phyloP scores from a whole-genome alignment of 2,888 invertebrate genomes.

The Malacosoma neustria region DNA sequence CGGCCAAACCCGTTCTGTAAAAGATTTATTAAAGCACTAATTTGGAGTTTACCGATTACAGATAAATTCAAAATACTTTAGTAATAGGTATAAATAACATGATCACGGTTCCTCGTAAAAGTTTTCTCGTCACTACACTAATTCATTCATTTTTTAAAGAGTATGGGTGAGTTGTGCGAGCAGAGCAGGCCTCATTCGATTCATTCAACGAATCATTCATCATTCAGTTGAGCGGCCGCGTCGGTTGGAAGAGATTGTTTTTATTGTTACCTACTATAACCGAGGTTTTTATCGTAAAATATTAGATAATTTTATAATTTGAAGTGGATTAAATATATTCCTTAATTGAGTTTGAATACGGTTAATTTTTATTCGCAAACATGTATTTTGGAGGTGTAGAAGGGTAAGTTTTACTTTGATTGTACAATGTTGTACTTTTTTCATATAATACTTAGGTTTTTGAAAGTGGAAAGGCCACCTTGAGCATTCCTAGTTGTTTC shows the following conservation, averaged over 20 bases:
- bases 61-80: too few species aligned
- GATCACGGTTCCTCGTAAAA: too few species aligned
- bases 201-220: slow-evolving; percentile 9
- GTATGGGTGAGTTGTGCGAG: too few species aligned
- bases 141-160: too few species aligned
- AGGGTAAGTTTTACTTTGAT: slow-evolving; percentile 38
- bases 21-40: too few species aligned
- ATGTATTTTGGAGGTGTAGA: slow-evolving; percentile 62
- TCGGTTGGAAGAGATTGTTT: slow-evolving; percentile 23
- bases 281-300: slow-evolving; percentile 13
- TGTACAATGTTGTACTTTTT: slow-evolving; percentile 9
- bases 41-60: too few species aligned
- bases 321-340: slow-evolving; percentile 18
- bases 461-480: slow-evolving; percentile 63
- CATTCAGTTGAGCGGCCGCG: slow-evolving; percentile 31
- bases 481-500: slow-evolving; percentile 44
- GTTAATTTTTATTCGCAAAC: slow-evolving; percentile 8
- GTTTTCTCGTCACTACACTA: too few species aligned
- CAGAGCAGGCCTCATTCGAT: slow-evolving; percentile 2
- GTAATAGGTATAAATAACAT: too few species aligned
- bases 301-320: neutral
- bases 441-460: slow-evolving; percentile 14
- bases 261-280: slow-evolving; percentile 2
- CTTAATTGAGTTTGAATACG: slow-evolving; percentile 12
- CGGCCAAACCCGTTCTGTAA: too few species aligned